These are phyloP conservation scores for Anarsia innoxiella DNA, from an alignment of 2,888 invertebrate species.

Conservation along the genomic window DNA sequence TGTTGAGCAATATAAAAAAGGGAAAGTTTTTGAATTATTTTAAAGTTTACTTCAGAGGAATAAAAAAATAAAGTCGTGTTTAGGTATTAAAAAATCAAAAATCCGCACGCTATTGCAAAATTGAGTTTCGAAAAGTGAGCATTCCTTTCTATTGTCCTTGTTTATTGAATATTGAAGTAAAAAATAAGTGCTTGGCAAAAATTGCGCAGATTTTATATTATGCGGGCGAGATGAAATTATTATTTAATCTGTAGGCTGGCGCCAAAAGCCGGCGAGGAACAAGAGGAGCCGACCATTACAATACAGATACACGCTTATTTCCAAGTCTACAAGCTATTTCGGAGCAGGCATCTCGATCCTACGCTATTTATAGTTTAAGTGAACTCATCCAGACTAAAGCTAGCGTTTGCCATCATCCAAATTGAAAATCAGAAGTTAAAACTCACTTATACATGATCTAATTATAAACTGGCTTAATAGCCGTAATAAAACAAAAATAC, in stretches of 20 bases:
- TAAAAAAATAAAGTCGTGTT: too few relatives aligned
- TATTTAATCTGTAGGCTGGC: slow-evolving; percentile 9
- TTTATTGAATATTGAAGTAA: slow-evolving; percentile 6
- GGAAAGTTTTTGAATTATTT: too few relatives aligned
- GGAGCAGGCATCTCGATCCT: slow-evolving; percentile 22
- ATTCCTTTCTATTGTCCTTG: too few relatives aligned
- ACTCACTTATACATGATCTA: too few relatives aligned
- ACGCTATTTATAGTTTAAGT: slow-evolving; percentile 29
- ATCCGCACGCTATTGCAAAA: too few relatives aligned
- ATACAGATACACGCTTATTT: slow-evolving; percentile 17
- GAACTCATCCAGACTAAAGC: slow-evolving; percentile 20
- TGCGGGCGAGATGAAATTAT: slow-evolving; percentile 3
- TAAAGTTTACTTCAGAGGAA: too few relatives aligned
- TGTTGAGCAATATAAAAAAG: too few relatives aligned
- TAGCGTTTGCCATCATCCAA: not conserved
- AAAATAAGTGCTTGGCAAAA: slow-evolving; percentile 1
- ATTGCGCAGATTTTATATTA: slow-evolving; percentile 3
- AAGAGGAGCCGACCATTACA: slow-evolving; percentile 11
- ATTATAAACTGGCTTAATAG: too few relatives aligned
- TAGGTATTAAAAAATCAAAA: too few relatives aligned
- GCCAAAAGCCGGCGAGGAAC: slow-evolving; percentile 15
- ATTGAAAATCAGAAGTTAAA: too few relatives aligned
- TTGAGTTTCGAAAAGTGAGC: too few relatives aligned
- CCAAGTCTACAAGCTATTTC: slow-evolving; percentile 24
- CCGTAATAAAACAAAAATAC: too few relatives aligned